A percentile compares a stretch with the other conserved stretches of the same genome.
These are phyloP conservation scores for Germaria angustata DNA, from an alignment of 2,888 invertebrate species.

Conservation along the genomic window DNA sequence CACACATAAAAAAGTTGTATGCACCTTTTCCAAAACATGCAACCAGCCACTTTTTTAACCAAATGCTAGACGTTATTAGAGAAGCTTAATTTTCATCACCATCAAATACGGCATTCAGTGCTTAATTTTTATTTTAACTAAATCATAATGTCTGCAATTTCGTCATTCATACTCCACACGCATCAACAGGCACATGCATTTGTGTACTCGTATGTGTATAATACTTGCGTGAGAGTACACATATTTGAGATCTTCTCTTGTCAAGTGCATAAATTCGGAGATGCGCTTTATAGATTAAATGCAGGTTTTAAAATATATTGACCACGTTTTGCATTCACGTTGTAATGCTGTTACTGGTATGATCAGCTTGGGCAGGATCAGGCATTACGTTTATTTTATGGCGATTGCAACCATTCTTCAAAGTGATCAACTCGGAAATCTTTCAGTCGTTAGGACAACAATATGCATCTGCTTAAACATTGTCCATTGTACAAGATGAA, in stretches of 20 bases:
- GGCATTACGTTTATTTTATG: no score
- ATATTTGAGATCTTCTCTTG: conserved; percentile 52
- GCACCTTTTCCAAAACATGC: conserved; percentile 22
- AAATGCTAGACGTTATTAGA: conserved; percentile 30
- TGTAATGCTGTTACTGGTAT: conserved; percentile 16
- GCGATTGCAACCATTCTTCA: no score
- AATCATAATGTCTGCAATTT: conserved; percentile 10
- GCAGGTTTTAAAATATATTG: conserved; percentile 68
- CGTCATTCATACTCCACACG: neutral
- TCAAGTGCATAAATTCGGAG: conserved; percentile 69
- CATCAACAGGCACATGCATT: neutral
- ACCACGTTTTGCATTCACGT: conserved; percentile 49
- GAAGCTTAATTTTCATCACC: conserved; percentile 29
- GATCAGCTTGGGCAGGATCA: neutral
- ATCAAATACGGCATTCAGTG: neutral
- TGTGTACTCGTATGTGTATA: no score
- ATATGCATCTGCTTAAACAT: no score
- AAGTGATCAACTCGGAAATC: no score
- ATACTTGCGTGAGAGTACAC: neutral
- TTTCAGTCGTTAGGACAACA: no score
- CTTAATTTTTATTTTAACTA: neutral
- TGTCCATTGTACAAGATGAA: no score
- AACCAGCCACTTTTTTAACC: conserved; percentile 25
- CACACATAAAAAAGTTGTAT: neutral
- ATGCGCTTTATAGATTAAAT: conserved; percentile 69